A percentile compares a stretch with the other conserved stretches of the same genome.
Conservation (phyloP, 2,888 invertebrate species). For the Pecten maximus region DNA sequence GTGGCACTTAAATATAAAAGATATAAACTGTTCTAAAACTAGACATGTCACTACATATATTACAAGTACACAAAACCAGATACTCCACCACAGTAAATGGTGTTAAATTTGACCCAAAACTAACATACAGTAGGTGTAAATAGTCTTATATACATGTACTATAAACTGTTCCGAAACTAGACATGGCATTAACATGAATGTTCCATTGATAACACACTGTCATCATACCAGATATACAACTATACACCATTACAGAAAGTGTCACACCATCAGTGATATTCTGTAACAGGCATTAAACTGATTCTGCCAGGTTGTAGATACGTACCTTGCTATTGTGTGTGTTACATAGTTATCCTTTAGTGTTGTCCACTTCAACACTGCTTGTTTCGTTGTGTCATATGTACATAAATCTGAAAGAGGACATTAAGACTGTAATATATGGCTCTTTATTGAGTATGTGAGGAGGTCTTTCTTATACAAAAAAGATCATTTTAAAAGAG, state of each 20-base stretch:
- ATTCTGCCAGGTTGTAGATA: neutral
- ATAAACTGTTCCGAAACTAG: too few species aligned
- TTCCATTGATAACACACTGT: too few species aligned
- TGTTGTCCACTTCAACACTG: constrained; percentile 87
- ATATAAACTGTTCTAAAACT: neutral
- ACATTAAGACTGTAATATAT: neutral
- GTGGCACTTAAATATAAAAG: constrained; percentile 86
- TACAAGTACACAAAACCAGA: neutral
- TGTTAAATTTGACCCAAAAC: too few species aligned
- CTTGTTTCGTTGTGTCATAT: constrained; percentile 92
- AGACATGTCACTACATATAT: neutral
- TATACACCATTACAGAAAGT: too few species aligned
- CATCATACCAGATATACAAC: too few species aligned
- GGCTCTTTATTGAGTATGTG: too few species aligned
- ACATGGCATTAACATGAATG: too few species aligned
- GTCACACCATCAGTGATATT: too few species aligned
- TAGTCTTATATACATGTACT: too few species aligned
- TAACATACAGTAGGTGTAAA: too few species aligned
- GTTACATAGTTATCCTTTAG: constrained; percentile 90
- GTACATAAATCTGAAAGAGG: constrained; percentile 89
- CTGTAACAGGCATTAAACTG: neutral
- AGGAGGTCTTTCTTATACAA: too few species aligned
- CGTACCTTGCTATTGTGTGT: constrained; percentile 87
- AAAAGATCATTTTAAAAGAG: neutral
- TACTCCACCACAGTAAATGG: too few species aligned